Evolutionary conservation across 2,888 invertebrate genomes (phyloP).

Genomic region (Smittia aterrima): DNA sequence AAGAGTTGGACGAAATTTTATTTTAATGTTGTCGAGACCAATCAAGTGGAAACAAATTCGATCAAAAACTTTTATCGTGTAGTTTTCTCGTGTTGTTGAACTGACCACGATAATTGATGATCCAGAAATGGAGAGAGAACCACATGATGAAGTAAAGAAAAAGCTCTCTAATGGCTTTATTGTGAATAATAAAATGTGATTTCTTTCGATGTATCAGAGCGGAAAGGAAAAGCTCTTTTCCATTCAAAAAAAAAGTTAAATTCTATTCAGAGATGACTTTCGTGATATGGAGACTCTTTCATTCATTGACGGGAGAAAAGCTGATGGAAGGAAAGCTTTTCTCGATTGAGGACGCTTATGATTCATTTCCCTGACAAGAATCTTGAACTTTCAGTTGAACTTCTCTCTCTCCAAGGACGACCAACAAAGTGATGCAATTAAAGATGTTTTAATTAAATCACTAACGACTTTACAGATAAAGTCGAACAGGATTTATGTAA

Average conservation of each 20-base stretch:
- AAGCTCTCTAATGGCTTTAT: constrained; percentile 8
- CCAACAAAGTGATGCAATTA: constrained; percentile 7
- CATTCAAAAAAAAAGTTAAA: too few relatives aligned
- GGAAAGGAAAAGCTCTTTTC: background rate
- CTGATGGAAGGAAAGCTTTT: too few relatives aligned
- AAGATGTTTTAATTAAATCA: background rate
- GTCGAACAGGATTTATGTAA: too few relatives aligned
- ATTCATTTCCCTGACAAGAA: too few relatives aligned
- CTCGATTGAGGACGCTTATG: too few relatives aligned
- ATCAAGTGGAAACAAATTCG: background rate
- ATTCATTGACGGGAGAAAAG: too few relatives aligned
- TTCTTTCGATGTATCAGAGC: background rate
- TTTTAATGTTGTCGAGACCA: background rate
- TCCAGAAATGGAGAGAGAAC: background rate
- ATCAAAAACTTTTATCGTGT: too few relatives aligned
- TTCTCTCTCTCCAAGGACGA: too few relatives aligned
- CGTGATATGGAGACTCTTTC: too few relatives aligned
- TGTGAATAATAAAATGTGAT: constrained; percentile 16
- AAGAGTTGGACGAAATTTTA: background rate
- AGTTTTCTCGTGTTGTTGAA: constrained; percentile 1
- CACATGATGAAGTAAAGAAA: background rate
- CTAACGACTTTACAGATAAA: background rate
- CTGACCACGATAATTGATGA: constrained; percentile 13
- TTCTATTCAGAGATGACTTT: too few relatives aligned
- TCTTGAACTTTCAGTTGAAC: too few relatives aligned